A percentile compares a stretch with the other conserved stretches of the same genome.
Evolutionary conservation across 2,888 invertebrate species (phyloP).

Genomic region (Chalcis sispes): DNA sequence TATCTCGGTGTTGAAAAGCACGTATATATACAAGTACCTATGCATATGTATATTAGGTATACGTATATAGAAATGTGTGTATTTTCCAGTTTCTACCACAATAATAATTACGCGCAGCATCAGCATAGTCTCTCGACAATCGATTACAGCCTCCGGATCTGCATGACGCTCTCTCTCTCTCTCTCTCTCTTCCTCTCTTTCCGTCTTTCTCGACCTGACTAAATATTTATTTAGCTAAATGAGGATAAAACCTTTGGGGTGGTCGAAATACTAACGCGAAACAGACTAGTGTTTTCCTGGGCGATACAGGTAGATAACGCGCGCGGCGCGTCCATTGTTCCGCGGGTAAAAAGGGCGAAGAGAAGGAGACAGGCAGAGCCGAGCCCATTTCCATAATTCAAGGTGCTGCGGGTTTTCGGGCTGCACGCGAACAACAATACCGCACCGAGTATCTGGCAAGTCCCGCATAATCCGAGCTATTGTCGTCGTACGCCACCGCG

Average conservation of each 20-base stretch:
- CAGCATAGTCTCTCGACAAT: conserved; percentile 3
- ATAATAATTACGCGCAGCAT: conserved; percentile 15
- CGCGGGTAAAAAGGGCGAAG: not conserved
- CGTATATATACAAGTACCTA: not conserved
- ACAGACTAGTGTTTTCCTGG: too few species aligned
- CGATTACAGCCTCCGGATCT: conserved; percentile 15
- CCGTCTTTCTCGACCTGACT: not conserved
- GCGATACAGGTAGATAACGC: not conserved
- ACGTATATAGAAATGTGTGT: too few species aligned
- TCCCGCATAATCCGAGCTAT: conserved; percentile 38
- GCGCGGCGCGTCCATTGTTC: conserved; percentile 6
- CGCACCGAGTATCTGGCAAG: not conserved
- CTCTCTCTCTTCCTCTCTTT: not conserved
- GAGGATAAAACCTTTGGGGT: conserved; percentile 28
- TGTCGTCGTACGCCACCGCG: conserved; percentile 16
- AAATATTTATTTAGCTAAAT: conserved; percentile 43
- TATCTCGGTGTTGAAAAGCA: too few species aligned
- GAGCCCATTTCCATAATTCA: conserved; percentile 45
- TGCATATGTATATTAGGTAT: too few species aligned
- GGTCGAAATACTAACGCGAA: too few species aligned
- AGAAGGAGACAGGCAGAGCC: not conserved
- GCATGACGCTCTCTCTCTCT: not conserved
- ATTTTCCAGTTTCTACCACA: not conserved
- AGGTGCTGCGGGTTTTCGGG: conserved; percentile 37
- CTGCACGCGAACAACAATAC: conserved; percentile 22